A percentile compares a stretch with the other conserved stretches of the same genome.
phyloP scores from a whole-genome alignment of 2,113 vertebrate genomes.

The Nothoprocta pentlandii region DNA sequence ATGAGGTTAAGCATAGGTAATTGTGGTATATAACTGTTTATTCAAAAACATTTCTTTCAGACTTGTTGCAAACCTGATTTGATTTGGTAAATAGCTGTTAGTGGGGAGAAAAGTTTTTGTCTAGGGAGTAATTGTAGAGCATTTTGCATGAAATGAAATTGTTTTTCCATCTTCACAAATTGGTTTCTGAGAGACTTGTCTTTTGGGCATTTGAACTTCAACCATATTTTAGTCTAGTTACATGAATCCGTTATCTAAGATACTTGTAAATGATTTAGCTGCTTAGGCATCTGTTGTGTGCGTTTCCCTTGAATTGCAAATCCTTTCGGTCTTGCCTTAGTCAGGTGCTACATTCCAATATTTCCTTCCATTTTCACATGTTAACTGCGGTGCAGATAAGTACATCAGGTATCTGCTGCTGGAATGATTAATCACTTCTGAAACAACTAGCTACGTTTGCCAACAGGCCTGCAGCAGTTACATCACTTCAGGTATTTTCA shows the following conservation, averaged over 20 bases:
- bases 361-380: background rate
- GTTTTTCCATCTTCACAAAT: background rate
- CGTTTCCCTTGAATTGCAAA: background rate
- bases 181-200: background rate
- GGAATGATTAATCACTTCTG: constrained; percentile 34
- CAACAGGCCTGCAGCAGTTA: background rate
- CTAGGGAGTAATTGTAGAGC: background rate
- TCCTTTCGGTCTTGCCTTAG: background rate
- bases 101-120: background rate
- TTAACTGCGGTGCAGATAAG: background rate
- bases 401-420: background rate
- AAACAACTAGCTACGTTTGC: constrained; percentile 12
- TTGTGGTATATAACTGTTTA: rapidly evolving
- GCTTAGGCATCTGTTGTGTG: background rate
- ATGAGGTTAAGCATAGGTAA: background rate
- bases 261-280: rapidly evolving
- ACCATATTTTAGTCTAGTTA: background rate
- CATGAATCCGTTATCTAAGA: background rate
- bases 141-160: background rate
- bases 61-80: background rate
- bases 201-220: background rate
- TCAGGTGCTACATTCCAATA: background rate
- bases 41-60: rapidly evolving
- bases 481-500: background rate
- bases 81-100: background rate